Conservation (phyloP, 2,797 vertebrate genomes). For the Cossypha polioptera region DNA sequence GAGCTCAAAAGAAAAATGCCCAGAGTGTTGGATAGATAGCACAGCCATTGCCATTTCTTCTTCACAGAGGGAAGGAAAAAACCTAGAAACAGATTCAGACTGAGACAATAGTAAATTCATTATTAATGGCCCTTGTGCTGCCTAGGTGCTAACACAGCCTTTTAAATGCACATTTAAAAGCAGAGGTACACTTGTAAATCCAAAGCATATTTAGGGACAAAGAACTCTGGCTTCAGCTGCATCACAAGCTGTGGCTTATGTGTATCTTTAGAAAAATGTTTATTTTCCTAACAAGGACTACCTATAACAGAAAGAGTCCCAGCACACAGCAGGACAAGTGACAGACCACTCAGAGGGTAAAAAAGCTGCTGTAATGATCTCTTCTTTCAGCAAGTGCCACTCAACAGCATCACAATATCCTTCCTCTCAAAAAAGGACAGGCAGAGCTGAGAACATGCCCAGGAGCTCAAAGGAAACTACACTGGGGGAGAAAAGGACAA, state of each 20-base stretch:
- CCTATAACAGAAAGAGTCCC: background rate
- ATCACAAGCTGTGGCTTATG: background rate
- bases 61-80: background rate
- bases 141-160: background rate
- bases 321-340: background rate
- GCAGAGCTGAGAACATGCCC: background rate
- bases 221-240: background rate
- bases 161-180: background rate
- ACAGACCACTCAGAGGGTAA: background rate
- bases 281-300: background rate
- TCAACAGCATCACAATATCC: background rate
- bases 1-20: background rate
- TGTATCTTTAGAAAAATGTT: background rate
- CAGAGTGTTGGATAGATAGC: background rate
- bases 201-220: background rate
- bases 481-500: background rate
- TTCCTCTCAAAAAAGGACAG: background rate
- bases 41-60: background rate
- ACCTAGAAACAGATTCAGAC: background rate
- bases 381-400: background rate
- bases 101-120: conserved; percentile 9
- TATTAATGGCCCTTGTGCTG: background rate
- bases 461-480: background rate
- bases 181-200: background rate
- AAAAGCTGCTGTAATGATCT: background rate